phyloP scores from a whole-genome alignment of 2,888 invertebrate species.

The Pterobdella sp. region DNA sequence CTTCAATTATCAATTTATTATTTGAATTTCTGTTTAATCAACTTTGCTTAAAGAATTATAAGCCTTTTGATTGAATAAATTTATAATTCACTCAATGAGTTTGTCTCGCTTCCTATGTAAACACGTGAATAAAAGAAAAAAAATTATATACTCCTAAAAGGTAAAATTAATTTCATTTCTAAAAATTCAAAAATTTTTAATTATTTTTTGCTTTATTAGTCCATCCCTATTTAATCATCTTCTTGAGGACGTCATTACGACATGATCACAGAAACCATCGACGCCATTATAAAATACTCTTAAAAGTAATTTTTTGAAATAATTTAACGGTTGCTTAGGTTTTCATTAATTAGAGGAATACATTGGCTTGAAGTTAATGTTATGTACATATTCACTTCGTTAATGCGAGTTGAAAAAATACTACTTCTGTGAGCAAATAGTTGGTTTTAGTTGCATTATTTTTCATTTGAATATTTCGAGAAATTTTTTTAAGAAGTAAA shows the following conservation, averaged over 20 bases:
- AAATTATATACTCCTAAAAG: background rate
- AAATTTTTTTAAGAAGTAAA: too few species aligned
- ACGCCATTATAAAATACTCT: background rate
- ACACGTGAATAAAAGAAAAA: background rate
- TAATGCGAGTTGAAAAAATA: too few species aligned
- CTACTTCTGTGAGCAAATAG: too few species aligned
- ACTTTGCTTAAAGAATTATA: background rate
- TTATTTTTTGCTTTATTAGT: too few species aligned
- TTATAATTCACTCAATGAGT: background rate
- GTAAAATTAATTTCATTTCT: background rate
- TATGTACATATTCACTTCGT: too few species aligned
- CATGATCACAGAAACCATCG: background rate
- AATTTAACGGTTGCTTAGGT: too few species aligned
- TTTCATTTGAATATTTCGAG: too few species aligned
- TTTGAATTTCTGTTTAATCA: background rate
- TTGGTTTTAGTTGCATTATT: too few species aligned
- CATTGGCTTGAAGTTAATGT: too few species aligned
- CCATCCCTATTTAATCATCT: background rate
- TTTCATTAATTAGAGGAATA: too few species aligned
- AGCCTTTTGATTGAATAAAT: background rate
- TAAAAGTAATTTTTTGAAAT: background rate
- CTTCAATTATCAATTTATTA: background rate
- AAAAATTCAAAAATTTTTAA: too few species aligned
- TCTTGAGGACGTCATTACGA: background rate
- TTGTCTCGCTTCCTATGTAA: background rate